Percentiles rank a stretch among this genome's conserved stretches.
Evolutionary conservation across 2,888 invertebrate species (phyloP).

Genomic region (Luffia ferchaultella): DNA sequence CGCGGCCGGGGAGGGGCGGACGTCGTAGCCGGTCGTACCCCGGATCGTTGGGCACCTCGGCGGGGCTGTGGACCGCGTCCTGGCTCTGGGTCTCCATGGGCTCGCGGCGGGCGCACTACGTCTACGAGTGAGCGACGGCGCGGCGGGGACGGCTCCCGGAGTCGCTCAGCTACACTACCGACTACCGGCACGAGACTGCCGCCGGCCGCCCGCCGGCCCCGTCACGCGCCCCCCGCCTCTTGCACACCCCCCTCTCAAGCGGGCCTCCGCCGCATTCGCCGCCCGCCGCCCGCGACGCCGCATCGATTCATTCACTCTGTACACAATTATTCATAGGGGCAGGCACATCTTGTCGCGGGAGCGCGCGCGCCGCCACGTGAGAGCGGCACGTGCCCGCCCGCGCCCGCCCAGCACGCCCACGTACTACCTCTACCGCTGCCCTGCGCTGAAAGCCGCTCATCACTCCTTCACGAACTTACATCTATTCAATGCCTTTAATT

Average conservation of each 20-base stretch:
- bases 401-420: conserved; percentile 29
- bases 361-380: conserved; percentile 51
- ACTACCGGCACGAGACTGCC: conserved; percentile 77
- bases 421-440: too few relatives aligned
- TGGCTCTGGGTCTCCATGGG: conserved; percentile 80
- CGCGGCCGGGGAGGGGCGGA: conserved; percentile 12
- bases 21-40: conserved; percentile 69
- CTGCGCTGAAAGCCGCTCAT: too few relatives aligned
- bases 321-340: conserved; percentile 61
- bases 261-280: conserved; percentile 25
- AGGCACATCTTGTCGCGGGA: conserved; percentile 45
- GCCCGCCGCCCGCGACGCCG: conserved; percentile 39
- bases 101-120: conserved; percentile 60
- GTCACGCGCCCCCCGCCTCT: conserved; percentile 18
- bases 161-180: conserved; percentile 73
- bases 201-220: conserved; percentile 36
- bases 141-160: conserved; percentile 69
- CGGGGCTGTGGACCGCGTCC: conserved; percentile 84
- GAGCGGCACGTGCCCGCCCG: conserved; percentile 55
- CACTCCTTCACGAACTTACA: too few relatives aligned
- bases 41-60: conserved; percentile 94
- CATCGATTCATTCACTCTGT: conserved; percentile 64
- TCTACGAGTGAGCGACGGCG: conserved; percentile 64
- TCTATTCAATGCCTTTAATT: too few relatives aligned
- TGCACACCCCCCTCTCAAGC: conserved; percentile 52